Percentiles rank a stretch among this genome's conserved stretches.
Evolutionary conservation across 1,140 invertebrate genomes (phyloP).

Genomic region (Dinothrombium tinctorium): DNA sequence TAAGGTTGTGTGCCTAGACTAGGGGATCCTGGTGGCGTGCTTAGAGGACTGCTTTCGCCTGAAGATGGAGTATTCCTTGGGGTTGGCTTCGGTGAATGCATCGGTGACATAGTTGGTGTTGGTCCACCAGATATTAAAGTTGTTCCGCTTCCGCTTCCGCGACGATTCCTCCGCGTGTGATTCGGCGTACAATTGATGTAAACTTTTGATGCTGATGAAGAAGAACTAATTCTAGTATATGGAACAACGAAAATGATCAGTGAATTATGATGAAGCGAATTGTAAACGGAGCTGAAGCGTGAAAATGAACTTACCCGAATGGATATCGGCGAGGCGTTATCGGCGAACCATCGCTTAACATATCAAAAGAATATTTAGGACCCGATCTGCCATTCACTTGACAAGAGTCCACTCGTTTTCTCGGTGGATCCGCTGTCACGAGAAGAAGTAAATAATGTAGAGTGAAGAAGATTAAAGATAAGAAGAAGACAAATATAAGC

Average conservation of each 20-base stretch:
- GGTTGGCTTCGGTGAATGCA: constrained; percentile 21
- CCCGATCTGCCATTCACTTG: constrained; percentile 47
- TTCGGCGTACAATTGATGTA: constrained; percentile 13
- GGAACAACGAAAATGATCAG: background rate
- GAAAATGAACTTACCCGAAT: constrained; percentile 18
- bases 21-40: constrained; percentile 52
- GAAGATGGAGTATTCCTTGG: constrained; percentile 15
- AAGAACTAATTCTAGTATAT: constrained; percentile 5
- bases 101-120: constrained; percentile 15
- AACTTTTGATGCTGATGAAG: constrained; percentile 8
- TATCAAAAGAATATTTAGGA: constrained; percentile 49
- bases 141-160: background rate
- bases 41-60: constrained; percentile 12
- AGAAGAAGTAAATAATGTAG: constrained; percentile 12
- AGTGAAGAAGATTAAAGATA: background rate
- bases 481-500: no score
- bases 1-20: constrained; percentile 44
- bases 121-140: background rate
- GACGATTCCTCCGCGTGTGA: constrained; percentile 3
- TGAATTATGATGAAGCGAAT: no score
- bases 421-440: constrained; percentile 44
- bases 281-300: no score
- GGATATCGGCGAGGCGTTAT: constrained; percentile 49
- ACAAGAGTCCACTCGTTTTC: constrained; percentile 77
- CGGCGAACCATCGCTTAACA: constrained; percentile 87